Evolutionary conservation across 2,888 invertebrate genomes (phyloP).

Genomic region (Dasypogon diadema): DNA sequence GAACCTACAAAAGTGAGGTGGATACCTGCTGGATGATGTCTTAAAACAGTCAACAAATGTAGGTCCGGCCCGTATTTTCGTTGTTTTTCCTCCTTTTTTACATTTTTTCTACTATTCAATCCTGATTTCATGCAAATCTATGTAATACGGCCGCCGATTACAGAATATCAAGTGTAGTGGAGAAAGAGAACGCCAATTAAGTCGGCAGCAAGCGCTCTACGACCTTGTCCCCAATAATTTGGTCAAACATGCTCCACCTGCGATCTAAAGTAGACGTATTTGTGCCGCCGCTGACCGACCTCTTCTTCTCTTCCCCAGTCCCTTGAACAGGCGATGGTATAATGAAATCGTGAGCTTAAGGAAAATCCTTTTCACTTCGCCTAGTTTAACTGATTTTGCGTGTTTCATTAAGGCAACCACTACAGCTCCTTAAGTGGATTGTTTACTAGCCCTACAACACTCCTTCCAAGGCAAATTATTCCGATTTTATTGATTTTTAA

Average conservation of each 20-base stretch:
- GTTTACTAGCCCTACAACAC: not conserved
- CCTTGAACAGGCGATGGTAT: not conserved
- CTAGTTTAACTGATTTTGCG: conserved; percentile 55
- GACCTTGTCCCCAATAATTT: conserved; percentile 56
- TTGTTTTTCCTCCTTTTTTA: conserved; percentile 2
- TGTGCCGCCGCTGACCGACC: not conserved
- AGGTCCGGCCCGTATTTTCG: not conserved
- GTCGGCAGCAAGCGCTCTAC: conserved; percentile 12
- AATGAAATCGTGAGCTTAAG: conserved; percentile 14
- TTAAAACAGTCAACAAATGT: conserved; percentile 18
- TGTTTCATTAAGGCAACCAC: conserved; percentile 32
- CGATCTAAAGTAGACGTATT: conserved; percentile 8
- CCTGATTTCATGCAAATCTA: conserved; percentile 43
- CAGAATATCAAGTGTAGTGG: conserved; percentile 33
- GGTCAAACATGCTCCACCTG: conserved; percentile 50
- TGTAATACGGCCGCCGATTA: conserved; percentile 41
- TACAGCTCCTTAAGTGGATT: not conserved
- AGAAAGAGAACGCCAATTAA: conserved; percentile 38
- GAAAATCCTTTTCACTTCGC: conserved; percentile 18
- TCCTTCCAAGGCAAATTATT: conserved; percentile 29
- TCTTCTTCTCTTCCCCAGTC: not conserved
- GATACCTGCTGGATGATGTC: not conserved
- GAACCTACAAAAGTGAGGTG: conserved; percentile 2
- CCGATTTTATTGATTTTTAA: conserved; percentile 48
- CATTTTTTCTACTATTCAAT: conserved; percentile 19